Evolutionary conservation across 2,888 invertebrate genomes (phyloP).

Genomic region (Zeuzera pyrina): DNA sequence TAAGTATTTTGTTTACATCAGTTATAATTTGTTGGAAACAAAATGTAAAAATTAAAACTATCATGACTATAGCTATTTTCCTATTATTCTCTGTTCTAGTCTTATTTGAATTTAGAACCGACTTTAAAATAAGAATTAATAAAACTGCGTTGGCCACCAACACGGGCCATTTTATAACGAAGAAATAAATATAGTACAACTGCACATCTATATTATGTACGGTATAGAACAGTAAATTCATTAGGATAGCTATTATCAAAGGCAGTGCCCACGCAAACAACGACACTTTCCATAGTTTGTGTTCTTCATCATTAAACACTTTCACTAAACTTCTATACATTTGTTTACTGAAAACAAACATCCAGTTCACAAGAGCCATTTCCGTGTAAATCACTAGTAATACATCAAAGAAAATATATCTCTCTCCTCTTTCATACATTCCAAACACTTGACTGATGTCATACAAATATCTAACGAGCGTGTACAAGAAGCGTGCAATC

Average conservation of each 20-base stretch:
- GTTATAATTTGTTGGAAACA: conserved; percentile 44
- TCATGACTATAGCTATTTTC: conserved; percentile 41
- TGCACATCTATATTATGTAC: conserved; percentile 13
- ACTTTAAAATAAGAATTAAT: conserved; percentile 33
- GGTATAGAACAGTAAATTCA: conserved; percentile 16
- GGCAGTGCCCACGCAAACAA: conserved; percentile 38
- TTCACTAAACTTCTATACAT: conserved; percentile 49
- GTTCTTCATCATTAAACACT: conserved; percentile 29
- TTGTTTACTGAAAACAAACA: conserved; percentile 48
- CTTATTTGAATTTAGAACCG: conserved; percentile 32
- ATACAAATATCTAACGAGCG: conserved; percentile 31
- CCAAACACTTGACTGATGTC: conserved; percentile 27
- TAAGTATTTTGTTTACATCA: conserved; percentile 39
- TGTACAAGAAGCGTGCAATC: conserved; percentile 42
- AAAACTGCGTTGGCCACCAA: conserved; percentile 38
- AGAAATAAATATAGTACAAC: conserved; percentile 26
- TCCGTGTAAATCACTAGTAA: conserved; percentile 38
- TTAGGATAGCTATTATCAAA: conserved; percentile 18
- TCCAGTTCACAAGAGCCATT: conserved; percentile 42
- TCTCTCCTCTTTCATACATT: conserved; percentile 10
- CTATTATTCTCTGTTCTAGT: conserved; percentile 28
- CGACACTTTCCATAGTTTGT: conserved; percentile 32
- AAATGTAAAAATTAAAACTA: conserved; percentile 42
- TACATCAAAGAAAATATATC: conserved; percentile 21
- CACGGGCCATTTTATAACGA: conserved; percentile 48